These are phyloP conservation scores for Zootoca vivipara DNA, from an alignment of 2,113 vertebrate genomes.

Conservation along the genomic window DNA sequence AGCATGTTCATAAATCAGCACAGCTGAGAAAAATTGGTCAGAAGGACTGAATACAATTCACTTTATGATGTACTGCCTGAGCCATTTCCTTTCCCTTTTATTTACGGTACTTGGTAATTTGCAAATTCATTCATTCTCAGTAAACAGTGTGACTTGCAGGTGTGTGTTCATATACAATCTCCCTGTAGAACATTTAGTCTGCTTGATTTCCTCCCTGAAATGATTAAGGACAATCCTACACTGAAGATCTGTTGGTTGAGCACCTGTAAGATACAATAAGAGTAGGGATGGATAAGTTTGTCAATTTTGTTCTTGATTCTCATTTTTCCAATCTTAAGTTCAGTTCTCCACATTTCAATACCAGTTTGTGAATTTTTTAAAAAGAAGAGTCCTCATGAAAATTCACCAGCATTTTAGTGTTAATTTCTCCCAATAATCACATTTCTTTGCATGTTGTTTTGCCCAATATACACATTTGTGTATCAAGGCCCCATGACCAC, in stretches of 20 bases:
- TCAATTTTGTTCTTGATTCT: too few species aligned
- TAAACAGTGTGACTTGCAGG: not conserved
- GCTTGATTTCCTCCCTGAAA: not conserved
- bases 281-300: not conserved
- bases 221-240: not conserved
- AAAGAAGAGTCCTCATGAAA: too few species aligned
- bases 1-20: not conserved
- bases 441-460: too few species aligned
- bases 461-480: too few species aligned
- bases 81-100: not conserved
- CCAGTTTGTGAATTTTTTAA: too few species aligned
- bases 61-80: fast-evolving
- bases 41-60: not conserved
- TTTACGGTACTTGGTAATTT: slow-evolving; percentile 21
- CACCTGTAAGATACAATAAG: too few species aligned
- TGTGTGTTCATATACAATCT: not conserved
- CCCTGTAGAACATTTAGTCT: not conserved
- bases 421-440: too few species aligned
- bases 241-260: not conserved
- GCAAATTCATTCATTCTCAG: not conserved
- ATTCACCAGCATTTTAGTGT: too few species aligned
- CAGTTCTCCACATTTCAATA: too few species aligned
- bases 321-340: too few species aligned
- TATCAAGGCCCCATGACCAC: too few species aligned
- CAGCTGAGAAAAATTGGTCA: not conserved